phyloP scores from a whole-genome alignment of 2,113 vertebrate species.

The Acanthisitta chloris region DNA sequence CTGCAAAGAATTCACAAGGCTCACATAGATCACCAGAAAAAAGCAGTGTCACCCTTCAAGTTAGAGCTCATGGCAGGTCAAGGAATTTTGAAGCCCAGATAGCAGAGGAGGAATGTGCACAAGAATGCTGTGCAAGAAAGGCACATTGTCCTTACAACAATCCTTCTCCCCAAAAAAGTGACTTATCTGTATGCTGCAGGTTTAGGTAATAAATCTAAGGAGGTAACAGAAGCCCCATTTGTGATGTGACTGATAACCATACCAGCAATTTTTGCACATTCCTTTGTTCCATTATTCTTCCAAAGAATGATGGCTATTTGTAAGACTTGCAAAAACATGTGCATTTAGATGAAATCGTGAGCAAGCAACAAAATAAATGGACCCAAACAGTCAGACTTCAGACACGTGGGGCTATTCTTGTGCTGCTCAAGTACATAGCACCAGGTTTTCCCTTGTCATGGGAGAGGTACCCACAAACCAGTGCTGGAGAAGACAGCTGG shows the following conservation, averaged over 20 bases:
- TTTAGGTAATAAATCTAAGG: not conserved
- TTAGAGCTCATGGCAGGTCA: not conserved
- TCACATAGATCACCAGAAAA: accelerated
- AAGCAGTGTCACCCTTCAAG: not conserved
- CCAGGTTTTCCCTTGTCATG: not conserved
- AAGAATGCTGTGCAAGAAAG: not conserved
- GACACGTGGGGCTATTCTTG: not conserved
- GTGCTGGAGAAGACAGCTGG: not conserved
- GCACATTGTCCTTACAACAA: not conserved
- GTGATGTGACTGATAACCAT: not conserved
- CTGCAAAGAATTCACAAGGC: not conserved
- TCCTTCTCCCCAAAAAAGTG: not conserved
- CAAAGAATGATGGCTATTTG: not conserved
- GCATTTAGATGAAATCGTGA: not conserved
- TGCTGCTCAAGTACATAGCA: not conserved
- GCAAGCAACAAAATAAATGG: not conserved
- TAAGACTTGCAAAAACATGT: not conserved
- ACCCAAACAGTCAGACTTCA: not conserved
- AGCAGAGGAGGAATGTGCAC: not conserved
- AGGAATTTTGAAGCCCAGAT: not conserved
- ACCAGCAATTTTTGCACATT: not conserved
- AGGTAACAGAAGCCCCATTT: not conserved
- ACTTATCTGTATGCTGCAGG: not conserved
- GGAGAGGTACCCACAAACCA: not conserved
- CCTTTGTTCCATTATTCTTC: not conserved